Conservation (phyloP, 1,140 invertebrate species). For the Alviniconcha marisindica region DNA sequence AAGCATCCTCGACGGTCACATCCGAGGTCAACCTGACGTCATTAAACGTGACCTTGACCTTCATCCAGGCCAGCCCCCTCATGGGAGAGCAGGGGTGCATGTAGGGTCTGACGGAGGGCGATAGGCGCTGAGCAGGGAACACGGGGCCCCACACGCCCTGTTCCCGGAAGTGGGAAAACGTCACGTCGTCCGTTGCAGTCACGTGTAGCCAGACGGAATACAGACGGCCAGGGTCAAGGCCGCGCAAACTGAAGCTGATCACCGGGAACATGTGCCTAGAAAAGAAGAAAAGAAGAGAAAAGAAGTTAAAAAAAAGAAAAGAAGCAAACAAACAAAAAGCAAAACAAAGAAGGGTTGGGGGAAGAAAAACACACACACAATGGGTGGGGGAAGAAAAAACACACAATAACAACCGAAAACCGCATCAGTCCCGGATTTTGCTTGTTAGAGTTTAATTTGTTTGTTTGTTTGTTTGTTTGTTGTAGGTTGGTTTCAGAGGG, state of each 20-base stretch:
- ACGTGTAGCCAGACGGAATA: slow-evolving; percentile 49
- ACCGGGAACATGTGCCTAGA: slow-evolving; percentile 54
- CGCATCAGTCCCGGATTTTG: too few species aligned
- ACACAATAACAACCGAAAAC: too few species aligned
- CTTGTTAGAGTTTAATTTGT: too few species aligned
- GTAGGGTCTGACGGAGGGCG: slow-evolving; percentile 19
- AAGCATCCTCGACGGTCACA: neutral
- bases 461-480: too few species aligned
- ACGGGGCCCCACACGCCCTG: neutral
- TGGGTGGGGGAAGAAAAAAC: too few species aligned
- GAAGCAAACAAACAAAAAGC: too few species aligned
- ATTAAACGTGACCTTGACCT: slow-evolving; percentile 24
- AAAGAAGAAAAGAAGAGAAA: too few species aligned
- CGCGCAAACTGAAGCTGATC: slow-evolving; percentile 42
- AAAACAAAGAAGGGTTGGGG: too few species aligned
- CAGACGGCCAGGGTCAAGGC: slow-evolving; percentile 38
- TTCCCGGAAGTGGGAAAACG: neutral
- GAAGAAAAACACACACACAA: too few species aligned
- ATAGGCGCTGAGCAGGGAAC: neutral
- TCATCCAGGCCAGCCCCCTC: slow-evolving; percentile 35
- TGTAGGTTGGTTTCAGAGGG: too few species aligned
- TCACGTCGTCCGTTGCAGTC: slow-evolving; percentile 39
- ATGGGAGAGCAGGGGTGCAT: slow-evolving; percentile 36
- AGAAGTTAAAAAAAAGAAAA: too few species aligned
- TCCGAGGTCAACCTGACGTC: slow-evolving; percentile 8